Percentiles rank a stretch among this genome's conserved stretches.
Conservation (phyloP, 2,888 invertebrate genomes). For the Fragum sueziense region DNA sequence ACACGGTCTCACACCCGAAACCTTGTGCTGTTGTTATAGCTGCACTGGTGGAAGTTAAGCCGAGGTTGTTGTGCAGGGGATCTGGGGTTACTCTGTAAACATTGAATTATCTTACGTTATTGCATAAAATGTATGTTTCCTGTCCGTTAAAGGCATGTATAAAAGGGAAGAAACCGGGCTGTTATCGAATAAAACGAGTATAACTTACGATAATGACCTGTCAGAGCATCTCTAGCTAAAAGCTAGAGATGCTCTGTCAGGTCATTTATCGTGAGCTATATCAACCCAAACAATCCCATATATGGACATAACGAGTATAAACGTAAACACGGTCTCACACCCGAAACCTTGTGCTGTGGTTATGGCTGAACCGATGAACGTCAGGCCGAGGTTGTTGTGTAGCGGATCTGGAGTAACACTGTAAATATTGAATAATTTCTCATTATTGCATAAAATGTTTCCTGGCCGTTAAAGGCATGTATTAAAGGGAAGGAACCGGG, state of each 20-base stretch:
- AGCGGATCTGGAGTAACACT: constrained; percentile 63
- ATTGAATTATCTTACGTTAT: too few species aligned
- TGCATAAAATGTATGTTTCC: too few species aligned
- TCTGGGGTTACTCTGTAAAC: constrained; percentile 67
- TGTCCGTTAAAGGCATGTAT: too few species aligned
- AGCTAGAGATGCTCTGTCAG: too few species aligned
- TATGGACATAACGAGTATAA: constrained; percentile 93
- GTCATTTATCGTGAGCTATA: too few species aligned
- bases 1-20: constrained; percentile 91
- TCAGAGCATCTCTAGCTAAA: too few species aligned
- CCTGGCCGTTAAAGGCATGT: too few species aligned
- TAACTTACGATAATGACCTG: not conserved
- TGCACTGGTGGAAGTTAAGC: constrained; percentile 61
- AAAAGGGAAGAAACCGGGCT: too few species aligned
- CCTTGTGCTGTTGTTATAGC: constrained; percentile 87
- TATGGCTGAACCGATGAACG: constrained; percentile 54
- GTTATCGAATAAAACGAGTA: too few species aligned
- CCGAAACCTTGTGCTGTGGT: constrained; percentile 89
- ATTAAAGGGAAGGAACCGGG: too few species aligned
- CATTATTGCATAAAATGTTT: too few species aligned
- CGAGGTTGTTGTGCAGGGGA: constrained; percentile 63
- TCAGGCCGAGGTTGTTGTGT: constrained; percentile 69
- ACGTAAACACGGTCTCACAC: constrained; percentile 92
- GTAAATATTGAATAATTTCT: too few species aligned
- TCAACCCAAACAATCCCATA: constrained; percentile 83